Evolutionary conservation across 2,797 vertebrate genomes (phyloP).

Genomic region (Sorex maritimensis): DNA sequence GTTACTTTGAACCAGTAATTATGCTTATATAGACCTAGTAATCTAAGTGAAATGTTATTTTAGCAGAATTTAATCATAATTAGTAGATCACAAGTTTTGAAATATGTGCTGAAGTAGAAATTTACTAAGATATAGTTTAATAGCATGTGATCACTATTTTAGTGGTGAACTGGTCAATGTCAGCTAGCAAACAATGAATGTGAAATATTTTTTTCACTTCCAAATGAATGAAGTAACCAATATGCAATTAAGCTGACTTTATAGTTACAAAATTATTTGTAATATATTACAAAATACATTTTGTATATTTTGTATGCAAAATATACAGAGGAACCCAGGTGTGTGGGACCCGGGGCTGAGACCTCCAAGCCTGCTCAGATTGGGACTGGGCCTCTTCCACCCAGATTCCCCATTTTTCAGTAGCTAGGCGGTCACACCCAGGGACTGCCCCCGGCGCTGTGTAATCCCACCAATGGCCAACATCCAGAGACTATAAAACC

Average conservation of each 20-base stretch:
- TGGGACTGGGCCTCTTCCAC: no score
- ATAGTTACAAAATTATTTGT: constrained; percentile 51
- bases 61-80: constrained; percentile 84
- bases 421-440: no score
- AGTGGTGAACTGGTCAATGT: constrained; percentile 79
- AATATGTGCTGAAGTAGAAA: constrained; percentile 75
- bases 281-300: no score
- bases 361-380: no score
- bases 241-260: constrained; percentile 57
- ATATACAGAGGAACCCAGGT: no score
- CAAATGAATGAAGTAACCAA: constrained; percentile 61
- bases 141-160: constrained; percentile 67
- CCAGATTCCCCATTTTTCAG: no score
- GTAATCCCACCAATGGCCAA: no score
- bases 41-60: constrained; percentile 82
- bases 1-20: constrained; percentile 73
- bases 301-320: no score
- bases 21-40: constrained; percentile 78
- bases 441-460: no score
- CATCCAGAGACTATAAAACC: no score
- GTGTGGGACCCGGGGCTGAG: no score
- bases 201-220: constrained; percentile 49
- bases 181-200: constrained; percentile 71
- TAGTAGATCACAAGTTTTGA: constrained; percentile 81
- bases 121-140: constrained; percentile 68